These are phyloP conservation scores for Agriopis leucophaearia DNA, from an alignment of 2,888 invertebrate species.

Conservation along the genomic window DNA sequence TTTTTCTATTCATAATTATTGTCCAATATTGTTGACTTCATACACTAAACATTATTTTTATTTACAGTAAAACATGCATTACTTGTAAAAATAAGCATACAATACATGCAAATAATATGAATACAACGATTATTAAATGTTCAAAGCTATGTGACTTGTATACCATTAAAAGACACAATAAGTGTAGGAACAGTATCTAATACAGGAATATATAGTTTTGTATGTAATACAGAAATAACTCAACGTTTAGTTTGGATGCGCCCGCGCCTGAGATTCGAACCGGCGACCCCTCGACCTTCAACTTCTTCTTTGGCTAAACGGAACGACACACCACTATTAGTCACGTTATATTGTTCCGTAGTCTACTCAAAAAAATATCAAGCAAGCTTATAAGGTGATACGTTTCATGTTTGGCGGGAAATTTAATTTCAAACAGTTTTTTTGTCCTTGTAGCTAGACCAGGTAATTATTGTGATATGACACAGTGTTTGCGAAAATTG, in stretches of 20 bases:
- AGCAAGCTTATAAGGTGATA: background rate
- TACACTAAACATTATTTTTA: background rate
- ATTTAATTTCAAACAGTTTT: too few species aligned
- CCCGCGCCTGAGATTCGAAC: conserved; percentile 64
- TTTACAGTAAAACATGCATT: conserved; percentile 21
- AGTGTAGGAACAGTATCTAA: conserved; percentile 16
- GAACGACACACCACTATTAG: conserved; percentile 55
- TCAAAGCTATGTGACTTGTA: conserved; percentile 19
- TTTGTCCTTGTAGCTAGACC: too few species aligned
- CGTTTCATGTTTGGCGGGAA: too few species aligned
- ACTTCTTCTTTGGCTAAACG: conserved; percentile 80
- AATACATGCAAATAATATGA: conserved; percentile 28
- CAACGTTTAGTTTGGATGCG: conserved; percentile 77
- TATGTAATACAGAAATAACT: conserved; percentile 67
- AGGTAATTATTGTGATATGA: too few species aligned
- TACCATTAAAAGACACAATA: conserved; percentile 13
- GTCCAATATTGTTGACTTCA: conserved; percentile 38
- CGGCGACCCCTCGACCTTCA: conserved; percentile 67
- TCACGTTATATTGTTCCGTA: conserved; percentile 25
- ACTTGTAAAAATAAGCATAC: background rate
- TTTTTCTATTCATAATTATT: too few species aligned
- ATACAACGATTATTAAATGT: background rate
- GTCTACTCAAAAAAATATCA: conserved; percentile 7
- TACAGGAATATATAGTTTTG: conserved; percentile 41
- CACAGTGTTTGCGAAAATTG: too few species aligned